These are phyloP conservation scores for Macrophya alboannulata DNA, from an alignment of 2,888 invertebrate species.

Conservation along the genomic window DNA sequence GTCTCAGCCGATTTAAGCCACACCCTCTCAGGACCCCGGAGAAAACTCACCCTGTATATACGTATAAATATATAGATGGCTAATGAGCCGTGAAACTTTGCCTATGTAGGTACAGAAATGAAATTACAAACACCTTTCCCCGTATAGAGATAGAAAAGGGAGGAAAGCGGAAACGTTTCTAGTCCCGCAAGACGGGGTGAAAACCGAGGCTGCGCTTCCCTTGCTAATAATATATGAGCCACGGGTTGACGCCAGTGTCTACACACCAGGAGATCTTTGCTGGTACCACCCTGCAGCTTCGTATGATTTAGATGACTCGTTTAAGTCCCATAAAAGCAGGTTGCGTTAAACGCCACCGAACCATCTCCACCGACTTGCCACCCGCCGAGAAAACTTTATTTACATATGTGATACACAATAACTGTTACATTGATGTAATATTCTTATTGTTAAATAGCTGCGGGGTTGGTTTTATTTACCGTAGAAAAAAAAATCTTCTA, in stretches of 20 bases:
- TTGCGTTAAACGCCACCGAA: neutral
- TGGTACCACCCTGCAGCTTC: neutral
- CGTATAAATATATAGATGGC: neutral
- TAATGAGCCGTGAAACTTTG: conserved; percentile 39
- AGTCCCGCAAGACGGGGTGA: neutral
- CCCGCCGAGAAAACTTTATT: neutral
- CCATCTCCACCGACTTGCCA: neutral
- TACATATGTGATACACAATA: neutral
- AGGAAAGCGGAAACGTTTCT: neutral
- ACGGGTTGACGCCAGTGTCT: conserved; percentile 33
- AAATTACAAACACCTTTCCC: conserved; percentile 35
- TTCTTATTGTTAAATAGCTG: neutral
- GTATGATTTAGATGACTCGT: conserved; percentile 42
- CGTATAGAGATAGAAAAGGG: neutral
- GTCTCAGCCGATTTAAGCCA: too few species aligned
- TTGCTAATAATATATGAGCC: conserved; percentile 44
- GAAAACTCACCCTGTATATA: too few species aligned
- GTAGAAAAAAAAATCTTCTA: neutral
- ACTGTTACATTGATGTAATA: neutral
- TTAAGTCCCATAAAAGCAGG: conserved; percentile 28
- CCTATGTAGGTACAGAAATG: conserved; percentile 22
- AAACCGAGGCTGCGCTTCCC: neutral
- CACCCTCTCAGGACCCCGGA: too few species aligned
- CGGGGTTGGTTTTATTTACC: neutral
- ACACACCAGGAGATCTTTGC: conserved; percentile 26